Evolutionary conservation across 2,797 vertebrate species (phyloP), one percentile per base, ranked within the genome.

Genomic region (Tokudaia tokunoshimensis): DNA sequence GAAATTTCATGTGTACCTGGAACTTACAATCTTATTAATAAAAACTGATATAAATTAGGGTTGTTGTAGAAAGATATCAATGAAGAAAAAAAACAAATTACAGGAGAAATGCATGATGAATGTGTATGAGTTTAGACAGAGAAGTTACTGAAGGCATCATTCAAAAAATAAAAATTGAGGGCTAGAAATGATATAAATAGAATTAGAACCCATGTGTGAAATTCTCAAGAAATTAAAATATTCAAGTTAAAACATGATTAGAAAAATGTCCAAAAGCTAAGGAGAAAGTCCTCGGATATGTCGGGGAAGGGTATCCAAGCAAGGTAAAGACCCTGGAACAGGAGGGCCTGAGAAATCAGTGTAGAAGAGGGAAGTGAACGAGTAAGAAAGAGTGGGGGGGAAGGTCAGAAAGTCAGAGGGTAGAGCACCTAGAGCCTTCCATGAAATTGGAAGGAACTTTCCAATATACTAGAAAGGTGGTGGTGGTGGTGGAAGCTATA

Each of bases 21-120:
- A 90, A 41, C 34, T 90, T 84, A 83, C 10, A 94, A 34, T 80
- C 72, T 92, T 83, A 52, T 80, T 94, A 9, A 75, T 75, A 80
- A 9, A 84, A 59, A 61, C 4, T 76, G 59, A 90, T 29, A 44
- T 37, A 72, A 70, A 81, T 70, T 70, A 61, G 20, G 80, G 6
- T 34, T 55, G 81, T 47, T 92, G 76, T 61, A 82, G 34, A 31
- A 70, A 89, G 26, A 34, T 65, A 44, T 89, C 44, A 63, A n/a
- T 70, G 52, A 29, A 63, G 65, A 94, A 79, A 19, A 65, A 65
- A 72, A 79, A 75, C 80, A 44, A 70, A n/a, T 26, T 52, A 8
- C 67, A 82, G 79, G 1, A 3, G 10, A 61, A 47, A 65, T 41
- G 37, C 59, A 19, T 41, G 34, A 14, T 81, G 19, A 86, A 17